phyloP scores from a whole-genome alignment of 2,888 invertebrate genomes.

The Ischnura elegans region DNA sequence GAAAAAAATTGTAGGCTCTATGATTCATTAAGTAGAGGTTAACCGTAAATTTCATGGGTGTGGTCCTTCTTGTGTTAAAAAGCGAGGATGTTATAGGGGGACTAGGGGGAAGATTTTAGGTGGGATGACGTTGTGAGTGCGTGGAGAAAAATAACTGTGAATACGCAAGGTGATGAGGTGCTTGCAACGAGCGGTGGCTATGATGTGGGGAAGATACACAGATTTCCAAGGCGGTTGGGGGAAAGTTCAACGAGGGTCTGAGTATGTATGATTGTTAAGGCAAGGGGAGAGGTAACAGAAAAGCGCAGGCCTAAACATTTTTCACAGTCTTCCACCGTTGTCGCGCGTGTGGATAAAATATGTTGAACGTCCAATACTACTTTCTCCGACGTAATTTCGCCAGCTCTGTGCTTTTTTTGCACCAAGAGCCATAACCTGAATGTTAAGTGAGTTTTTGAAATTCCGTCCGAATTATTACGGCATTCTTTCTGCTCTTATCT shows the following conservation, averaged over 20 bases:
- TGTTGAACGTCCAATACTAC: neutral
- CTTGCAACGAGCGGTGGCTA: neutral
- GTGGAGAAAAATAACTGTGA: neutral
- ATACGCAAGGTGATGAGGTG: conserved; percentile 11
- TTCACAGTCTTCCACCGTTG: neutral
- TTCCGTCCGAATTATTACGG: neutral
- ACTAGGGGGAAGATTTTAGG: neutral
- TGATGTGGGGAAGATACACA: neutral
- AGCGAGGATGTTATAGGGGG: neutral
- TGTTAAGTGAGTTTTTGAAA: conserved; percentile 12
- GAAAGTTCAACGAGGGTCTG: neutral
- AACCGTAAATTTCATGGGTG: no score
- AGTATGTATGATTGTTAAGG: neutral
- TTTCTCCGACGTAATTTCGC: conserved; percentile 14
- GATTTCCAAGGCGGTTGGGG: neutral
- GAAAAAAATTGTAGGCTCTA: no score
- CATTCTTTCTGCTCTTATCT: neutral
- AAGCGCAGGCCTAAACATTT: conserved; percentile 3
- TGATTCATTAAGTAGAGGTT: no score
- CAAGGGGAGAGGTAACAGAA: neutral
- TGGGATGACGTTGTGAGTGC: neutral
- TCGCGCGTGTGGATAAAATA: neutral
- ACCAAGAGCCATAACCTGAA: neutral
- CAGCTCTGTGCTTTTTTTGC: neutral
- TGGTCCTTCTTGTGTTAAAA: no score